These are phyloP conservation scores for Tiphia femorata DNA, from an alignment of 2,888 invertebrate genomes.

Conservation along the genomic window DNA sequence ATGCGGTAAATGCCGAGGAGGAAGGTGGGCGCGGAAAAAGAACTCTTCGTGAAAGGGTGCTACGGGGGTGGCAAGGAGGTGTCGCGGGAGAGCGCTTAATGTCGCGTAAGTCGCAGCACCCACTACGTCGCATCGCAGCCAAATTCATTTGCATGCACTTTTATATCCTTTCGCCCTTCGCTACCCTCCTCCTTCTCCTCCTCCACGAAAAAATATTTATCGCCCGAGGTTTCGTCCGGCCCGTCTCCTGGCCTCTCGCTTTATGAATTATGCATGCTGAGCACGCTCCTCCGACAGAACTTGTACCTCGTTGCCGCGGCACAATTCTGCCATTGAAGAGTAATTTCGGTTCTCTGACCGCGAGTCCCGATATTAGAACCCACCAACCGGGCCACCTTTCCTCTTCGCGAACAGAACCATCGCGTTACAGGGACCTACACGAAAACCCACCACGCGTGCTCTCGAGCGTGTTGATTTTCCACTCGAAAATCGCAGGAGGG, in stretches of 20 bases:
- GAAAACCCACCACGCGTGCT: no score
- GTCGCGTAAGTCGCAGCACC: conserved; percentile 36
- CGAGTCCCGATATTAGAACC: no score
- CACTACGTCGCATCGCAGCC: conserved; percentile 50
- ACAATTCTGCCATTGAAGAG: conserved; percentile 47
- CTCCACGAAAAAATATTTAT: conserved; percentile 51
- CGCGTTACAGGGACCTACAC: no score
- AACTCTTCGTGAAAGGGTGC: background rate
- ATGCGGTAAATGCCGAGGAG: no score
- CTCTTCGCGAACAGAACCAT: no score
- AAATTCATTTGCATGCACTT: conserved; percentile 58
- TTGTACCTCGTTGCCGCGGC: conserved; percentile 43
- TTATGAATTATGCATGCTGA: conserved; percentile 61
- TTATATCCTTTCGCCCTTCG: conserved; percentile 38
- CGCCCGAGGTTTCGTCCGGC: conserved; percentile 49
- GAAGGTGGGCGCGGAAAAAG: no score
- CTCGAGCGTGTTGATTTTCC: no score
- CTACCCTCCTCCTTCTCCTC: background rate
- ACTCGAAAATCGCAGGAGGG: no score
- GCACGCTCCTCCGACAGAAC: conserved; percentile 42
- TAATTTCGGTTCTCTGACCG: conserved; percentile 47
- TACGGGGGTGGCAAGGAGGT: conserved; percentile 1
- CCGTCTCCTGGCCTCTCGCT: conserved; percentile 37
- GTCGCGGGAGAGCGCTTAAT: conserved; percentile 28
- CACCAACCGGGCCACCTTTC: background rate